Conservation (phyloP, 2,797 vertebrate species). For the Acipenser ruthenus region DNA sequence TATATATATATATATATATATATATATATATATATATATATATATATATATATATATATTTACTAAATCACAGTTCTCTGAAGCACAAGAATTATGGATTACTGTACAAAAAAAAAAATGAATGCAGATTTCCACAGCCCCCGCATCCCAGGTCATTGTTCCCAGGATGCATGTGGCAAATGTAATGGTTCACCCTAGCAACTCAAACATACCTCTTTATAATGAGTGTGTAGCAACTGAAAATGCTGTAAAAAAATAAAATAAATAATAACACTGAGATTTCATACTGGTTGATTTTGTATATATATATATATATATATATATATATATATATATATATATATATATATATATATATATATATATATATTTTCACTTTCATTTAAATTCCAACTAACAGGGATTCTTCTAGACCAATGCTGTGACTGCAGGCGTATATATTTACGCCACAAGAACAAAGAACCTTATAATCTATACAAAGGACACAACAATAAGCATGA, state of each 20-base stretch:
- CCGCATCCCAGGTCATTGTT: neutral
- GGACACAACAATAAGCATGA: constrained; percentile 83
- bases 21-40: no score
- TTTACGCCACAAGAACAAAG: constrained; percentile 88
- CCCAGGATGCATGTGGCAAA: neutral
- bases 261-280: constrained; percentile 22
- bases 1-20: no score
- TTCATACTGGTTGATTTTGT: constrained; percentile 27
- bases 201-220: no score
- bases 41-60: no score
- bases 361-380: constrained; percentile 57
- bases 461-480: constrained; percentile 81
- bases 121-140: no score
- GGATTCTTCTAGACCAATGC: constrained; percentile 63
- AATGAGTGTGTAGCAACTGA: no score
- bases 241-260: constrained; percentile 2
- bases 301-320: neutral
- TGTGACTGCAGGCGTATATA: constrained; percentile 79
- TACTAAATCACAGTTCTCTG: no score
- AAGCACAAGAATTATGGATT: no score
- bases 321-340: no score
- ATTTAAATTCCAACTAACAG: constrained; percentile 42
- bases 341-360: no score
- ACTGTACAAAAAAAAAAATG: no score
- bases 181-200: neutral